Percentiles rank a stretch among this genome's conserved stretches.
phyloP scores from a whole-genome alignment of 2,113 vertebrate species.

The Australoheros scitulus region DNA sequence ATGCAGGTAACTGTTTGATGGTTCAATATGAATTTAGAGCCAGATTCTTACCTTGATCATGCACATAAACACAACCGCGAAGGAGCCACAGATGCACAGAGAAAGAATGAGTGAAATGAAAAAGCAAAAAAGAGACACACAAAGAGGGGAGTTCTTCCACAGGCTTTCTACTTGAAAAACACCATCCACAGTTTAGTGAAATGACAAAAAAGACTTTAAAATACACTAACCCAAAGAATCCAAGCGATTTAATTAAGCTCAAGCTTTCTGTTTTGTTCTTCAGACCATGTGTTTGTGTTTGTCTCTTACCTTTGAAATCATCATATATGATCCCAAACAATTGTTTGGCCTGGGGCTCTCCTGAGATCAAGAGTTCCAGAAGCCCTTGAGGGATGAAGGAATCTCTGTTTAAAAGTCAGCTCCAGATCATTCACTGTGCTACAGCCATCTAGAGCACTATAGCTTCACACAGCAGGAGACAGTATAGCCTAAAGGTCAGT shows the following conservation, averaged over 20 bases:
- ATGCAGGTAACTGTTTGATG: background rate
- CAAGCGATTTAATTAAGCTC: slow-evolving; percentile 5
- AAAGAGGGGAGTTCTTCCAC: slow-evolving; percentile 64
- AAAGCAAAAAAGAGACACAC: slow-evolving; percentile 31
- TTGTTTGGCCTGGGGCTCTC: slow-evolving; percentile 84
- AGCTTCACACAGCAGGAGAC: slow-evolving; percentile 37
- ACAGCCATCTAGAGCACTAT: slow-evolving; percentile 1
- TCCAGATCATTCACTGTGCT: slow-evolving; percentile 10
- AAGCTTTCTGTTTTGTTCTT: background rate
- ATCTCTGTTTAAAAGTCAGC: slow-evolving; percentile 54
- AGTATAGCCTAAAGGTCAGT: slow-evolving; percentile 19
- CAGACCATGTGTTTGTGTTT: background rate
- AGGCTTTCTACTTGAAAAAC: slow-evolving; percentile 19
- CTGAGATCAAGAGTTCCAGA: slow-evolving; percentile 85
- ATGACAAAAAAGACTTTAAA: slow-evolving; percentile 12
- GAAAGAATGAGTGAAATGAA: slow-evolving; percentile 35
- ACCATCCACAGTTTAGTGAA: background rate
- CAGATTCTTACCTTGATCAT: slow-evolving; percentile 71
- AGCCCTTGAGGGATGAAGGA: slow-evolving; percentile 79
- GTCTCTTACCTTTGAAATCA: slow-evolving; percentile 88
- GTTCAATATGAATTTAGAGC: slow-evolving; percentile 14
- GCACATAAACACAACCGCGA: slow-evolving; percentile 50
- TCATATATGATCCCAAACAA: slow-evolving; percentile 84
- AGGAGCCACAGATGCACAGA: slow-evolving; percentile 17
- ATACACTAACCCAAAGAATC: slow-evolving; percentile 18